These are phyloP conservation scores for Ciconia stormi DNA, from an alignment of 2,113 vertebrate species.

Conservation along the genomic window DNA sequence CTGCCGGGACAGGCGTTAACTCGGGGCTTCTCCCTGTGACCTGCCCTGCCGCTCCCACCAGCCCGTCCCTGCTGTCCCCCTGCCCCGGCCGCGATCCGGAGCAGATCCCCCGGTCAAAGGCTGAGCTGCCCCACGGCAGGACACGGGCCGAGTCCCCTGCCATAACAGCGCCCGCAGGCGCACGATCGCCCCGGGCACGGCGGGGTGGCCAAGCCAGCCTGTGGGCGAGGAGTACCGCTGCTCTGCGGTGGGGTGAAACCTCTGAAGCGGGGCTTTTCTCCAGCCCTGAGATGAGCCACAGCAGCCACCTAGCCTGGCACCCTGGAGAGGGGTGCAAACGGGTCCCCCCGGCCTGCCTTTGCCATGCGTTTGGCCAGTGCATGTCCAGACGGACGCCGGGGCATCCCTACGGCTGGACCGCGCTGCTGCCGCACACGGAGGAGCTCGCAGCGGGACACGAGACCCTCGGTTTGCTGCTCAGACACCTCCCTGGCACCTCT, in stretches of 20 bases:
- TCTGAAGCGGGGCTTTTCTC: background rate
- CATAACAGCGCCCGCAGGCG: accelerated
- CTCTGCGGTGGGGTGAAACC: background rate
- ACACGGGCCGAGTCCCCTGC: background rate
- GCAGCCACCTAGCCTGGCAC: background rate
- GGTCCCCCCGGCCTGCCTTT: accelerated
- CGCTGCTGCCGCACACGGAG: accelerated
- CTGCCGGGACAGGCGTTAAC: background rate
- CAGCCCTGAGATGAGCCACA: background rate
- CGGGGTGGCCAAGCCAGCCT: background rate
- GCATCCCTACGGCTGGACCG: accelerated
- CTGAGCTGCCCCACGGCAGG: background rate
- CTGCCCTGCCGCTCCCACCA: background rate
- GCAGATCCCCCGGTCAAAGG: accelerated
- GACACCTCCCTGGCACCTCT: background rate
- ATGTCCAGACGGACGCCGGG: accelerated
- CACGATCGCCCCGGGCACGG: accelerated
- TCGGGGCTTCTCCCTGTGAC: background rate
- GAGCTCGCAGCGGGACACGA: background rate
- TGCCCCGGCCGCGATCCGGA: accelerated
- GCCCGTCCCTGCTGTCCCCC: background rate
- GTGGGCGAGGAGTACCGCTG: accelerated
- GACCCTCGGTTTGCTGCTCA: background rate
- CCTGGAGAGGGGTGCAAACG: background rate
- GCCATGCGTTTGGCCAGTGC: background rate